phyloP scores from a whole-genome alignment of 2,113 vertebrate genomes.

The Lepus europaeus region DNA sequence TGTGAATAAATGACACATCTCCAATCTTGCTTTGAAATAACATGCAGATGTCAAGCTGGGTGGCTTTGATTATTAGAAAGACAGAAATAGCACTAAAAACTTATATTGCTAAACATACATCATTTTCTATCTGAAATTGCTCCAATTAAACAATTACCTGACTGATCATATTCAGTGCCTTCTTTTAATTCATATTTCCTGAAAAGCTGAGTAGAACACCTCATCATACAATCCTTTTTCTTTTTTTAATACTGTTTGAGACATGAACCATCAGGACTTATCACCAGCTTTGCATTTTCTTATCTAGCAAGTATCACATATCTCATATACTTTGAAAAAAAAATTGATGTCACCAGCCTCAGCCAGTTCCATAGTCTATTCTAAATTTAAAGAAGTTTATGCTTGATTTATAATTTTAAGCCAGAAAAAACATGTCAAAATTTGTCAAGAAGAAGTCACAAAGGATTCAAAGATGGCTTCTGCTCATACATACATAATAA shows the following conservation, averaged over 20 bases:
- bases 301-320: not conserved
- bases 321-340: not conserved
- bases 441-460: slow-evolving; percentile 6
- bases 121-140: slow-evolving; percentile 44
- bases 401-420: slow-evolving; percentile 19
- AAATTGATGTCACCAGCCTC: not conserved
- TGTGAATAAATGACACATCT: not conserved
- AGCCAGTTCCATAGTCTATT: not conserved
- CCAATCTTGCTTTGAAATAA: slow-evolving; percentile 53
- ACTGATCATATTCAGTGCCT: not conserved
- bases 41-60: not conserved
- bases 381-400: slow-evolving; percentile 5
- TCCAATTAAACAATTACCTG: slow-evolving; percentile 22
- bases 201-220: slow-evolving; percentile 7
- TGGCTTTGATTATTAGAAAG: slow-evolving; percentile 28
- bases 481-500: slow-evolving; percentile 53
- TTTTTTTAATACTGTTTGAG: not conserved
- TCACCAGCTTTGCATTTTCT: slow-evolving; percentile 27
- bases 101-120: not conserved
- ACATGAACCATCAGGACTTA: not conserved
- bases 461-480: slow-evolving; percentile 53
- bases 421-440: slow-evolving; percentile 32
- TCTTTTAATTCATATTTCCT: slow-evolving; percentile 21
- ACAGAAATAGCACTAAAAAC: slow-evolving; percentile 36
- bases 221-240: not conserved